A percentile compares a stretch with the other conserved stretches of the same genome.
Evolutionary conservation across 1,140 invertebrate species (phyloP).

Genomic region (Aphis craccivora): DNA sequence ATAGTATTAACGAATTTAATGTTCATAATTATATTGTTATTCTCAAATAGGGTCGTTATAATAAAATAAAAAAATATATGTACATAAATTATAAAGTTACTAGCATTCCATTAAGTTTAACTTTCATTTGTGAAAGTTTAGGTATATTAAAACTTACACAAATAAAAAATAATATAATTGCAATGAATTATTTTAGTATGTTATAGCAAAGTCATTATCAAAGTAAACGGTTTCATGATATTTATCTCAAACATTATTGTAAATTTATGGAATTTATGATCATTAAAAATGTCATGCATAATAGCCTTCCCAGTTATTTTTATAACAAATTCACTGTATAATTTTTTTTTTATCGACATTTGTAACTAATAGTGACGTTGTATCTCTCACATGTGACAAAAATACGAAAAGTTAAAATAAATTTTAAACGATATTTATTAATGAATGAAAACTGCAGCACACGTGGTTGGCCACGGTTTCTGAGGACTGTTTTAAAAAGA

Average conservation of each 20-base stretch:
- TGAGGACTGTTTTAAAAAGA: background rate
- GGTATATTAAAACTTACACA: slow-evolving; percentile 10
- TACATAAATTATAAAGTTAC: background rate
- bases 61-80: background rate
- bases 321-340: background rate
- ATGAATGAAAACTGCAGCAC: background rate
- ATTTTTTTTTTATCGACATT: background rate
- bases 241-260: background rate
- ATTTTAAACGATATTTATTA: background rate
- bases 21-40: background rate
- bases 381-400: background rate
- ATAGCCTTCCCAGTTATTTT: background rate
- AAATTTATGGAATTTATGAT: slow-evolving; percentile 20
- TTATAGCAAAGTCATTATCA: background rate
- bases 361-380: background rate
- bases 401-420: background rate
- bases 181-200: slow-evolving; percentile 18
- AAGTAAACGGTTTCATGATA: background rate
- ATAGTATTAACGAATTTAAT: background rate
- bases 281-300: background rate
- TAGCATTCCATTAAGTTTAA: background rate
- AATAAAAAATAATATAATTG: background rate
- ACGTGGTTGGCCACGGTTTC: background rate
- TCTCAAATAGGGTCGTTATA: background rate
- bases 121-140: slow-evolving; percentile 30